Evolutionary conservation across 2,888 invertebrate species (phyloP).

Genomic region (Tolmerus cingulatus): DNA sequence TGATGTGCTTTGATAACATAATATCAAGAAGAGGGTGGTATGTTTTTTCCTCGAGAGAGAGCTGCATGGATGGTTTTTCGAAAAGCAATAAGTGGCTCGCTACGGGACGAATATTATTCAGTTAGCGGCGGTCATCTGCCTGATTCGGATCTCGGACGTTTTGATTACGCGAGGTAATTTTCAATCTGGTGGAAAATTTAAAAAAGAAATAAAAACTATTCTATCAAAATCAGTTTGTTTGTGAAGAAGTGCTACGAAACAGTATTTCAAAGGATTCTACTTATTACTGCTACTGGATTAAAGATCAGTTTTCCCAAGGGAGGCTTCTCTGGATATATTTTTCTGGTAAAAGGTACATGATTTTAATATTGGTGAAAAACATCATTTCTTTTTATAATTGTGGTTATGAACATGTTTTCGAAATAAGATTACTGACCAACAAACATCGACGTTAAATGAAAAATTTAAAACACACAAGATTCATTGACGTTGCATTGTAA

Average conservation of each 20-base stretch:
- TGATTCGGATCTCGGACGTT: constrained; percentile 19
- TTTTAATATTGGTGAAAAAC: not conserved
- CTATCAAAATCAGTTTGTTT: not conserved
- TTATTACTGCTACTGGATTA: not conserved
- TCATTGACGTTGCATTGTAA: too few relatives aligned
- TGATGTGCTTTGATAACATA: constrained; percentile 48
- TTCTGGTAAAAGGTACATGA: not conserved
- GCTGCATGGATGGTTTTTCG: not conserved
- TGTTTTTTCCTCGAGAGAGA: constrained; percentile 10
- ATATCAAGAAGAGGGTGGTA: constrained; percentile 15
- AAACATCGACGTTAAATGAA: not conserved
- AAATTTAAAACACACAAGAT: not conserved
- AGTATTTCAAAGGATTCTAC: not conserved
- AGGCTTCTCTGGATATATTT: not conserved
- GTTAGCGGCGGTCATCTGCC: constrained; percentile 35
- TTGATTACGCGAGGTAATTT: not conserved
- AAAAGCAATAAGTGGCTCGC: constrained; percentile 5
- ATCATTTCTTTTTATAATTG: not conserved
- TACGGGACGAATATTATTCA: not conserved
- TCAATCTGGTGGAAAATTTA: not conserved
- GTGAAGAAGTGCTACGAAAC: not conserved
- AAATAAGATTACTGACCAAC: not conserved
- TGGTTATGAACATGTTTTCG: not conserved
- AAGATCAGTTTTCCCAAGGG: not conserved
- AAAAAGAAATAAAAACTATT: not conserved